Evolutionary conservation across 2,797 vertebrate species (phyloP), one percentile per base, ranked within the genome.

Genomic region (Karalla daura): DNA sequence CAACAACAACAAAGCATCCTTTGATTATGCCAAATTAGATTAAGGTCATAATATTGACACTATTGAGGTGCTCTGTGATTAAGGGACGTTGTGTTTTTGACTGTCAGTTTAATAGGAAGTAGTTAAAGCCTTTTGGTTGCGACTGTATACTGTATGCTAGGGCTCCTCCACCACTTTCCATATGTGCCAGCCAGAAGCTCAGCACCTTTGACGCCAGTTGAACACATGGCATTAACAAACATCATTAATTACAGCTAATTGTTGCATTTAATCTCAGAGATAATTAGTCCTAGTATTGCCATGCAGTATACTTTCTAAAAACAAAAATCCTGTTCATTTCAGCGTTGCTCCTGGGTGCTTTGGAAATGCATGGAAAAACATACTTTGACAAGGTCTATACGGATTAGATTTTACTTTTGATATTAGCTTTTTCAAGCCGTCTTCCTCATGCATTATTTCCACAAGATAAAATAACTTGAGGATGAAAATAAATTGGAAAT

Each of bases 11-110:
- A n/a, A n/a, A n/a, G n/a, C n/a, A n/a, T n/a, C n/a, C n/a, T 30
- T 60, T 41, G 20, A 67, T 12, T 64, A 40, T 62, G 45, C 46
- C 41, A 51, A 44, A 76, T 63, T 54, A 67, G 66, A 63, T 32
- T 63, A 58, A n/a, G 17, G 41, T 69, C 10, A 13, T 20, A 14
- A 63, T 60, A 55, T 64, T 51, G 47, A 27, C 33, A 21, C 32
- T 43, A n/a, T n/a, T n/a, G n/a, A n/a, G n/a, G 20, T 70, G 71
- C 15, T 13, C 14, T 17, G 28, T 44, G 55, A 68, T 40, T 30
- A 41, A 35, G 15, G 23, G 7, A 2, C 17, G 4, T 55, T 55
- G 15, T 30, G 18, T 13, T 37, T 33, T 40, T 3, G 2, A 8
- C 35, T 65, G 61, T 55, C 14, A 32, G 5, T n/a, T n/a, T n/a